Evolutionary conservation across 2,113 vertebrate species (phyloP).

Genomic region (Stigmatopora argus): DNA sequence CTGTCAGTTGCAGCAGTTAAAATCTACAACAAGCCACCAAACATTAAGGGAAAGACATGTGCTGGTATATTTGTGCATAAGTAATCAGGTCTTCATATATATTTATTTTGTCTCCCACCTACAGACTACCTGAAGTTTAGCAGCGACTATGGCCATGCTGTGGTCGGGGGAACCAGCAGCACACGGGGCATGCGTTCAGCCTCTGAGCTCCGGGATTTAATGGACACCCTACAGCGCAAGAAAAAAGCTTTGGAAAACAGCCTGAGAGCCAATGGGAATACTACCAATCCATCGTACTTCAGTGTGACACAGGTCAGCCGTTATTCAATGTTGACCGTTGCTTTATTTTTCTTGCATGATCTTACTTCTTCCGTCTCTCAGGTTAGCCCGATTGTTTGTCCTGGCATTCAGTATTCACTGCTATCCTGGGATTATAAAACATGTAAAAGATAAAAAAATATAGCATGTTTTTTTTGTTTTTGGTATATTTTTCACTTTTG

Average conservation of each 20-base stretch:
- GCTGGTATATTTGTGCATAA: neutral
- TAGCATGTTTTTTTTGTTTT: neutral
- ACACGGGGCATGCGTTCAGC: slow-evolving; percentile 69
- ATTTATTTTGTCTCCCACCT: slow-evolving; percentile 1
- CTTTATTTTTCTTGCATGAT: neutral
- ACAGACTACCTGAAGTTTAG: slow-evolving; percentile 81
- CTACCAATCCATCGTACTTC: slow-evolving; percentile 86
- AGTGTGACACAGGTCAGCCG: slow-evolving; percentile 75
- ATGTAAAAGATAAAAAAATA: neutral
- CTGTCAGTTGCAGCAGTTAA: too few species aligned
- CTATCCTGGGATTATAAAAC: slow-evolving; percentile 5
- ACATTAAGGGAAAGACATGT: neutral
- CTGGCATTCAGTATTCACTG: neutral
- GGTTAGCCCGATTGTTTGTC: slow-evolving; percentile 1
- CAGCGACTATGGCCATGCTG: slow-evolving; percentile 76
- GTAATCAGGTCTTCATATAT: neutral
- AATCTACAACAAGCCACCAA: too few species aligned
- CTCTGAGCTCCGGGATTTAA: slow-evolving; percentile 79
- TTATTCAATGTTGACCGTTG: neutral
- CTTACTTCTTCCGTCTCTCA: neutral
- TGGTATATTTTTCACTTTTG: neutral
- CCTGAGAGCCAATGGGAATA: slow-evolving; percentile 82
- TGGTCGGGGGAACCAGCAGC: slow-evolving; percentile 63
- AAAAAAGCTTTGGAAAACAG: slow-evolving; percentile 87
- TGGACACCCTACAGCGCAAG: slow-evolving; percentile 85